Conservation (phyloP, 2,797 vertebrate species). For the Synanceia verrucosa region DNA sequence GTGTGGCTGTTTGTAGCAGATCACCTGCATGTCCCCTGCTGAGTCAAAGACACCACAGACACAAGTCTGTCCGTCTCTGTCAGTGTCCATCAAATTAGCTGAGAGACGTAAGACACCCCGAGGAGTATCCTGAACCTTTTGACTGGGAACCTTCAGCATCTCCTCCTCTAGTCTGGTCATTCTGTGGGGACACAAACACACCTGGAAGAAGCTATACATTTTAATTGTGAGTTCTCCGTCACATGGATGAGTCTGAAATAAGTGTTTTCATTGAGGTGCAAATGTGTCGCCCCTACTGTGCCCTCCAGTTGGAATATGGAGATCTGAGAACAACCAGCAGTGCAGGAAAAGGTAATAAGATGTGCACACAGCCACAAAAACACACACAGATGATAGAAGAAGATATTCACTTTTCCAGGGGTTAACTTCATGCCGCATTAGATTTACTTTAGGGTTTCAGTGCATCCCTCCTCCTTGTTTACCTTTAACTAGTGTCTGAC, state of each 20-base stretch:
- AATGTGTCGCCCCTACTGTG: conserved; percentile 18
- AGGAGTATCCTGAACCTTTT: conserved; percentile 21
- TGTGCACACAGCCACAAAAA: neutral
- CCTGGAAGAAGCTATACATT: neutral
- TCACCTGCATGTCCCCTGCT: conserved; percentile 67
- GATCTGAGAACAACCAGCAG: conserved; percentile 44
- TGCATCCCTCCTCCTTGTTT: conserved; percentile 46
- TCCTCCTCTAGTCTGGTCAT: neutral
- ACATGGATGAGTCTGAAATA: neutral
- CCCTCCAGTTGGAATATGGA: conserved; percentile 28
- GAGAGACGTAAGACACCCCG: conserved; percentile 18
- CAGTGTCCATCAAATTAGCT: conserved; percentile 22
- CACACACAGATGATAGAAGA: conserved; percentile 26
- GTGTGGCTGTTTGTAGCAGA: conserved; percentile 60
- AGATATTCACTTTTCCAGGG: conserved; percentile 53
- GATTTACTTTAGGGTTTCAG: conserved; percentile 48
- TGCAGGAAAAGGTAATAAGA: conserved; percentile 24
- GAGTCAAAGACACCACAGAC: conserved; percentile 69
- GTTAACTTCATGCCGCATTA: conserved; percentile 64
- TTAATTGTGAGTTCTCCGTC: neutral
- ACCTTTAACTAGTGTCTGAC: conserved; percentile 34
- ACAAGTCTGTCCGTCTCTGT: conserved; percentile 39
- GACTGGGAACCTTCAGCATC: neutral
- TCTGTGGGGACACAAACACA: neutral
- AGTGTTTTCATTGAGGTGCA: conserved; percentile 30